Evolutionary conservation across 2,113 vertebrate species (phyloP), one percentile per base, ranked within the genome.

Genomic region (Phyllostomus discolor): DNA sequence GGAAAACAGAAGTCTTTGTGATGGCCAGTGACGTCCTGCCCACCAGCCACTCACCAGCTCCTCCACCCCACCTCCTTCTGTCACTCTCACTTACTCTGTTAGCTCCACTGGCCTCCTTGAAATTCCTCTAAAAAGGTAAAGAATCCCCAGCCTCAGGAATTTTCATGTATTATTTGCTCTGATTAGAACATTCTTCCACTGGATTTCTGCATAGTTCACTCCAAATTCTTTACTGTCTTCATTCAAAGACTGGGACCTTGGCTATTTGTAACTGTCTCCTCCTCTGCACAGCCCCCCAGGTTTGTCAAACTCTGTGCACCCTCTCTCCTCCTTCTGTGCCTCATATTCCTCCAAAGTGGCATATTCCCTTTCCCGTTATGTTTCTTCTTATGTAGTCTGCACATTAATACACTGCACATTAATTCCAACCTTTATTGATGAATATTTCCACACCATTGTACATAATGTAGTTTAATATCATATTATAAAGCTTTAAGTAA

Each of bases 401-500:
- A 43, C 43, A 43, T 43, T 43, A 85, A 50, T 75, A 52, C 92
- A 16, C 10, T 66, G 12, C 26, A 7, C 31, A 59, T 72, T 90
- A 75, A 54, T 6, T 78, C 1, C 10, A 88, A 90, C 0, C 1
- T 24, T 62, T 87, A 50, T 86, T 24, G 46, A 4, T 5, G 3
- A 17, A 26, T 4, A 41, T 43, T 82, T 94, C 81, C 57, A 80
- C 11, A 85, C 12, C 2, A 54, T 7, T 93, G 35, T 17, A 73
- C 12, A 72, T 66, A 38, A 67, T 80, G 7, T 66, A 86, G 16
- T 81, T 82, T 88, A 94, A 69, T 57, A 69, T 1, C 12, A 2
- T 82, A 75, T 70, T 69, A 70, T 52, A 35, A 66, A 24, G 16
- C 78, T 76, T 41, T 46, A 33, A 96, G 75, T 92, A 17, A 79